A percentile compares a stretch with the other conserved stretches of the same genome.
These are phyloP conservation scores for Lumbricus terrestris DNA, from an alignment of 2,888 invertebrate species.

Conservation along the genomic window DNA sequence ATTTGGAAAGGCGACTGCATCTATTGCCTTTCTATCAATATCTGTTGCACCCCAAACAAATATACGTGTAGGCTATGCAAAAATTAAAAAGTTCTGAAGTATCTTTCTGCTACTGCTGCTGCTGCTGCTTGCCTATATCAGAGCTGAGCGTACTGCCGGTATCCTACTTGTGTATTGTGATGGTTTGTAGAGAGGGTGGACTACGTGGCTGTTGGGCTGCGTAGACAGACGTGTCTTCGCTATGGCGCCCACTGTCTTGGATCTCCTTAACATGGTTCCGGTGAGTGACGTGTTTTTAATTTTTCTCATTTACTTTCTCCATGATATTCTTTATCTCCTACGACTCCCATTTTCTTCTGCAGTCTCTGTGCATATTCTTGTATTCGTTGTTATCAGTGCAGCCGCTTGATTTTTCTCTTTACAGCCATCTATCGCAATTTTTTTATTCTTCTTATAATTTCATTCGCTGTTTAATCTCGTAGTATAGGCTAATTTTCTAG, in stretches of 20 bases:
- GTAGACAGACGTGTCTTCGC: conserved; percentile 32
- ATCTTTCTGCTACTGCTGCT: background rate
- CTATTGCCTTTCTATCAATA: background rate
- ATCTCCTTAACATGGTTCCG: conserved; percentile 25
- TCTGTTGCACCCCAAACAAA: background rate
- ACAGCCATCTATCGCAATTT: background rate
- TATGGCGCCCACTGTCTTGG: conserved; percentile 32
- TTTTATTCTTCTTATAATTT: background rate
- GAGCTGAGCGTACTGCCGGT: background rate
- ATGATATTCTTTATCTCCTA: background rate
- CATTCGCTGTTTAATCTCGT: background rate
- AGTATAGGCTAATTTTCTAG: too few species aligned
- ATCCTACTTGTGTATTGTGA: background rate
- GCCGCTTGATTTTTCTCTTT: background rate
- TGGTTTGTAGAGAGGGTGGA: conserved; percentile 33
- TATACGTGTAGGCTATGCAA: too few species aligned
- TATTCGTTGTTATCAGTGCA: background rate
- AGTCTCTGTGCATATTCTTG: background rate
- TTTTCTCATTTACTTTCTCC: background rate
- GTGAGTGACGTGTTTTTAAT: background rate
- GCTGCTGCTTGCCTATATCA: background rate
- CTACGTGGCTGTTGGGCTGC: conserved; percentile 32
- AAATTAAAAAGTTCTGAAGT: background rate
- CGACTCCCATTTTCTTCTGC: background rate
- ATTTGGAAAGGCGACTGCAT: background rate